These are phyloP conservation scores for Hetaerina titia DNA, from an alignment of 2,888 invertebrate species.

Conservation along the genomic window DNA sequence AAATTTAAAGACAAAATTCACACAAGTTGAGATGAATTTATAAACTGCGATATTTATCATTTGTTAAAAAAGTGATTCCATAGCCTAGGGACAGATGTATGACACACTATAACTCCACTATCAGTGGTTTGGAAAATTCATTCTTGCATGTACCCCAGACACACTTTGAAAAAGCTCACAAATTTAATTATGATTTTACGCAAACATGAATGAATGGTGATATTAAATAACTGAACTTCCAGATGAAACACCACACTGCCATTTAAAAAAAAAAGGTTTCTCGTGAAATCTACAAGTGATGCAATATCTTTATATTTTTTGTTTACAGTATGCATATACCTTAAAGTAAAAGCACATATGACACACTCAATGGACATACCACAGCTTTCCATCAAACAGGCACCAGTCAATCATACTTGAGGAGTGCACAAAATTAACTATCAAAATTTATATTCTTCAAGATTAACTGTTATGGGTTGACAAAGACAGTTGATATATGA, in stretches of 20 bases:
- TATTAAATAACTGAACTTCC: constrained; percentile 29
- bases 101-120: constrained; percentile 63
- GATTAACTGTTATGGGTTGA: constrained; percentile 58
- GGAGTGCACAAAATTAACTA: constrained; percentile 66
- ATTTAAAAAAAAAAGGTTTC: constrained; percentile 41
- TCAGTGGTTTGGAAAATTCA: constrained; percentile 59
- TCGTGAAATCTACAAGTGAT: constrained; percentile 14
- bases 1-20: constrained; percentile 5
- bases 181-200: constrained; percentile 66
- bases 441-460: constrained; percentile 62
- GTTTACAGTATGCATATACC: constrained; percentile 64
- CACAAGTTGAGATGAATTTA: constrained; percentile 48
- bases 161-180: constrained; percentile 57
- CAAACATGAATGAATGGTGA: constrained; percentile 49
- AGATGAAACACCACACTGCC: constrained; percentile 59
- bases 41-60: constrained; percentile 20
- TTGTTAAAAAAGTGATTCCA: constrained; percentile 56
- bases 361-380: constrained; percentile 63
- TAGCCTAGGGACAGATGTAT: constrained; percentile 66
- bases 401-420: constrained; percentile 62
- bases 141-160: constrained; percentile 48
- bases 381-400: constrained; percentile 59
- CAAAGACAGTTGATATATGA: constrained; percentile 48
- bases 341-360: constrained; percentile 64
- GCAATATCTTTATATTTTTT: constrained; percentile 51